Evolutionary conservation across 2,888 invertebrate genomes (phyloP).

Genomic region (Acronicta aceris): DNA sequence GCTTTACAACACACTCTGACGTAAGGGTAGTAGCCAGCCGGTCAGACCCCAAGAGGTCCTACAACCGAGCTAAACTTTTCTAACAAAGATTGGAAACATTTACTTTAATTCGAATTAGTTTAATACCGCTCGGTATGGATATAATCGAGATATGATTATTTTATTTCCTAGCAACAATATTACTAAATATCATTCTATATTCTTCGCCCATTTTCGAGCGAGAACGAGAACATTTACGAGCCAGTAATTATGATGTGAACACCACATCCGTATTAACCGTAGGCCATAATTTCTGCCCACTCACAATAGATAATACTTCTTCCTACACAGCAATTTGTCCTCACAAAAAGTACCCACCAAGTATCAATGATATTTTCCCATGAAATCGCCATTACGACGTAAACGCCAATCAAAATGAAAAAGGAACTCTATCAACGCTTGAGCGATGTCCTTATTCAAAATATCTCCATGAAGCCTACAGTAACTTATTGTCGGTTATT

Average conservation of each 20-base stretch:
- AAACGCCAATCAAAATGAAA: slow-evolving; percentile 29
- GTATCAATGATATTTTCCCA: slow-evolving; percentile 33
- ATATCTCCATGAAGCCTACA: slow-evolving; percentile 22
- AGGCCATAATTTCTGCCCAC: no score
- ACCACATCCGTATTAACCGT: not conserved
- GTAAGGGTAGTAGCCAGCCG: no score
- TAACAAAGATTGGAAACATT: no score
- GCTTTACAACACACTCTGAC: no score
- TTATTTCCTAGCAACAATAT: not conserved
- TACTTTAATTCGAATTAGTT: no score
- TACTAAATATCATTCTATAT: not conserved
- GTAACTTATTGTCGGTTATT: slow-evolving; percentile 39
- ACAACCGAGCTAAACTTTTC: no score
- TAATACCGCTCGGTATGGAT: no score
- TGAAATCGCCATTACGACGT: slow-evolving; percentile 27
- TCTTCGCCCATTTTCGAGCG: no score
- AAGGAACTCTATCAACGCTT: slow-evolving; percentile 17
- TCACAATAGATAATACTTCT: not conserved
- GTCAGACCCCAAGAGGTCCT: no score
- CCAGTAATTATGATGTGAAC: not conserved
- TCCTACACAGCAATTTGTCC: not conserved
- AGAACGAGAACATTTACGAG: not conserved
- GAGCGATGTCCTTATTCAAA: slow-evolving; percentile 27
- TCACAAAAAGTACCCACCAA: not conserved
- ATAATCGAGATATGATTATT: not conserved